Evolutionary conservation across 2,888 invertebrate species (phyloP).

Genomic region (Cabera pusaria): DNA sequence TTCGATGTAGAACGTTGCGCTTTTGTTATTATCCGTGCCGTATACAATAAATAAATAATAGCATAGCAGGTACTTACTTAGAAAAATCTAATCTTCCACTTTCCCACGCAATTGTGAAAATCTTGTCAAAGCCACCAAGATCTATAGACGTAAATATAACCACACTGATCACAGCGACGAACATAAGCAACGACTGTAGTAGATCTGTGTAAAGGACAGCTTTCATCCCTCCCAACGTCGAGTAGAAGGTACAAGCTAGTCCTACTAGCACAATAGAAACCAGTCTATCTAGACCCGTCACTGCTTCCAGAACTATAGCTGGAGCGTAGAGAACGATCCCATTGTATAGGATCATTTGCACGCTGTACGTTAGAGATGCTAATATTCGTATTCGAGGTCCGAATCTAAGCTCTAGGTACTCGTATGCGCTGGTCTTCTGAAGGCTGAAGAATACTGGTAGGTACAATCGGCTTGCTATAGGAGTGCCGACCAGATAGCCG

Average conservation of each 20-base stretch:
- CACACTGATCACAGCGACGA: slow-evolving; percentile 90
- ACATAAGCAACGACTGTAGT: slow-evolving; percentile 93
- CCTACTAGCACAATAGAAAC: slow-evolving; percentile 89
- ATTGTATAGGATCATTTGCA: slow-evolving; percentile 95
- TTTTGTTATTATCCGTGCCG: too few relatives aligned
- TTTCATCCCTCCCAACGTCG: slow-evolving; percentile 95
- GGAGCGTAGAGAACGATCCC: slow-evolving; percentile 97
- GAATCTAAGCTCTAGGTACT: slow-evolving; percentile 95
- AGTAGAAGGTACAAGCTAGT: slow-evolving; percentile 92
- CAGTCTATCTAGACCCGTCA: slow-evolving; percentile 89
- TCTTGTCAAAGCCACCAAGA: slow-evolving; percentile 86
- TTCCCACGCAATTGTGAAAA: slow-evolving; percentile 87
- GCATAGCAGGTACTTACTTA: slow-evolving; percentile 85
- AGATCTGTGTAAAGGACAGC: slow-evolving; percentile 94
- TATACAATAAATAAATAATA: too few relatives aligned
- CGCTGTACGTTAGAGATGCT: slow-evolving; percentile 93
- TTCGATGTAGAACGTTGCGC: too few relatives aligned
- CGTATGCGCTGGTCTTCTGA: slow-evolving; percentile 93
- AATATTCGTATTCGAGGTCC: slow-evolving; percentile 88
- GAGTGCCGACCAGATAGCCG: slow-evolving; percentile 90
- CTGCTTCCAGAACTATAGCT: slow-evolving; percentile 93
- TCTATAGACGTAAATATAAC: slow-evolving; percentile 88
- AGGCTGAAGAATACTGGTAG: slow-evolving; percentile 93
- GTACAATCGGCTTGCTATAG: slow-evolving; percentile 89
- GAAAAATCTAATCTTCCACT: slow-evolving; percentile 88